phyloP scores from a whole-genome alignment of 1,140 invertebrate species.

The Drosophila simulans region DNA sequence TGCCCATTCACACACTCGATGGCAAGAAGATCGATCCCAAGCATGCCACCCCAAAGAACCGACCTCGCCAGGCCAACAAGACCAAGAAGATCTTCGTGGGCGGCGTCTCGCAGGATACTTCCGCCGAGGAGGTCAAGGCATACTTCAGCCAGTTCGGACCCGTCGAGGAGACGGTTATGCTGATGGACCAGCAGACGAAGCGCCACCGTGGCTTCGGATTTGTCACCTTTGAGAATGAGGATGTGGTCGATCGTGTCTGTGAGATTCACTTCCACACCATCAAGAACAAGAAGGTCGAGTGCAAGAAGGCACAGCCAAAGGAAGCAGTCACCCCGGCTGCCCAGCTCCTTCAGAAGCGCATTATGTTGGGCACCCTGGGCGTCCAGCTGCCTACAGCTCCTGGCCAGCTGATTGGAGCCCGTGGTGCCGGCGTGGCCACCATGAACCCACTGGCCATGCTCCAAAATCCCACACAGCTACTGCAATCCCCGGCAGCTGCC shows the following conservation, averaged over 20 bases:
- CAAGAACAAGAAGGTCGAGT: constrained; percentile 97
- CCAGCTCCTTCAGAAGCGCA: constrained; percentile 89
- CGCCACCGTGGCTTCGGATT: constrained; percentile 96
- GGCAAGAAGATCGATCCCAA: constrained; percentile 98
- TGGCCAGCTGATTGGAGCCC: constrained; percentile 82
- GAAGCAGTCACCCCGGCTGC: constrained; percentile 92
- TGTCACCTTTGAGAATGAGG: constrained; percentile 96
- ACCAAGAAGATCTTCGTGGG: constrained; percentile 97
- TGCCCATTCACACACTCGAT: constrained; percentile 95
- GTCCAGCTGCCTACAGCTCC: constrained; percentile 86
- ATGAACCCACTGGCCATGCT: constrained; percentile 87
- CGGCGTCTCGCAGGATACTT: constrained; percentile 95
- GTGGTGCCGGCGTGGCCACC: constrained; percentile 86
- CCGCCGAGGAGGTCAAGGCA: constrained; percentile 94
- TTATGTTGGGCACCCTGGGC: constrained; percentile 89
- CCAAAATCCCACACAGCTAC: constrained; percentile 85
- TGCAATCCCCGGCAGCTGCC: constrained; percentile 85
- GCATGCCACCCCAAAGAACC: constrained; percentile 95
- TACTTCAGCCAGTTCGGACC: constrained; percentile 97
- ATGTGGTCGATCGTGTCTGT: constrained; percentile 95
- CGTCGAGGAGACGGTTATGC: constrained; percentile 96
- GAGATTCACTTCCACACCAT: constrained; percentile 97
- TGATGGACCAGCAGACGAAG: constrained; percentile 97
- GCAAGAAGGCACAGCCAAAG: constrained; percentile 96
- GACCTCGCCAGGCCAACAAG: constrained; percentile 93